Evolutionary conservation across 2,888 invertebrate genomes (phyloP), one percentile per base, ranked within the genome.

Genomic region (Ischnus inquisitorius): DNA sequence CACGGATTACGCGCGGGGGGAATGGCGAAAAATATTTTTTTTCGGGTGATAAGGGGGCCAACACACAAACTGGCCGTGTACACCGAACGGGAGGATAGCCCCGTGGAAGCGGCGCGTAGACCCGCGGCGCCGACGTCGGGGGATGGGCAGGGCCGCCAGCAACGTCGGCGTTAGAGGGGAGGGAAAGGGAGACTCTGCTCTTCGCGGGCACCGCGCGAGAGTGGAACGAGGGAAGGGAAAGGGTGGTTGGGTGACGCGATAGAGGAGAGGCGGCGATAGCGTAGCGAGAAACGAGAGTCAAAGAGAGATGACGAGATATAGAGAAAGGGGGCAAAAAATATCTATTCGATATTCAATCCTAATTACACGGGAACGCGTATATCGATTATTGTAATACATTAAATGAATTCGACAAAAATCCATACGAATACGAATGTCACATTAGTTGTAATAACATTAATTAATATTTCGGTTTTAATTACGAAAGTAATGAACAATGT

Each of bases 101-200:
- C 84, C 84, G 81, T 60, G 71, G 71, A 81, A 81, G 81, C 78
- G 77, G 80, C 79, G 76, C 76, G 79, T 76, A 85, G 76, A 82
- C 41, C 71, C 65, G 80, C 77, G 80, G 85, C 85, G 80, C 83
- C 79, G 79, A 83, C 77, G 72, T 79, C 83, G 76, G 83, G 85
- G 85, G 79, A 85, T 80, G 85, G 85, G 83, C 85, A 83, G 80
- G 85, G 83, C 83, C 77, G 80, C 83, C 85, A 80, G 83, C 85
- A 65, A 83, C 83, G 83, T 79, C 83, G 84, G 85, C 83, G 85
- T 82, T 46, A 69, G 79, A 78, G 83, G 81, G 82, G 77, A 77
- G 75, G 78, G 76, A 68, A 64, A 76, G 85, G 76, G 72, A 62
- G 46, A 46, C 46, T 12, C 14, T 46, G 46, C 46, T 12, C 60